A percentile compares a stretch with the other conserved stretches of the same genome.
Conservation (phyloP, 2,797 vertebrate genomes). For the Falco naumanni region DNA sequence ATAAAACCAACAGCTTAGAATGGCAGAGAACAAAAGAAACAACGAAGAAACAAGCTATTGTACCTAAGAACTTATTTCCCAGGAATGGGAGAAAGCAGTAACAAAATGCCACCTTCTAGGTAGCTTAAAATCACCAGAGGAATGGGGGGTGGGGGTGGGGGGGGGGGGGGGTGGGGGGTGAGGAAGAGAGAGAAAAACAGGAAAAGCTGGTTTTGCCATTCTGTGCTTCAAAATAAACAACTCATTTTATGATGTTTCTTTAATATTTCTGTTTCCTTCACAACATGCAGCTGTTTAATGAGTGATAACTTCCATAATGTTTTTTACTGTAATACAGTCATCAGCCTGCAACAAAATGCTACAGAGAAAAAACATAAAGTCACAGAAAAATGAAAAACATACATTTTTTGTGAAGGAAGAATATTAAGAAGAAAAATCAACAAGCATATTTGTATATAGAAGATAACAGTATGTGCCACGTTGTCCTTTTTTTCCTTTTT, state of each 20-base stretch:
- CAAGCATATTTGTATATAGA: not conserved
- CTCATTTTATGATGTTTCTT: conserved; percentile 57
- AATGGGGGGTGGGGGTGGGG: not conserved
- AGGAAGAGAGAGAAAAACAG: not conserved
- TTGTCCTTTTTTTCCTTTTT: not conserved
- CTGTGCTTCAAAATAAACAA: conserved; percentile 30
- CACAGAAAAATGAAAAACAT: not conserved
- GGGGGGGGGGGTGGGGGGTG: no score
- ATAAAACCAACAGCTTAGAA: not conserved
- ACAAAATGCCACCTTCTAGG: not conserved
- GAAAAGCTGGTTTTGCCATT: not conserved
- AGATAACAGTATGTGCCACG: not conserved
- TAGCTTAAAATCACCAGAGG: not conserved
- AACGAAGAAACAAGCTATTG: not conserved
- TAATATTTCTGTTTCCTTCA: conserved; percentile 67
- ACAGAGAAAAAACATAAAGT: conserved; percentile 5
- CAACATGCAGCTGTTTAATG: conserved; percentile 50
- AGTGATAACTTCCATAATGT: conserved; percentile 41
- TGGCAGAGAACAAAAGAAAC: not conserved
- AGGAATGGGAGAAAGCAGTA: not conserved
- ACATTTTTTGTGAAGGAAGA: not conserved
- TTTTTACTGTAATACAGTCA: not conserved
- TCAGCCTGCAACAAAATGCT: conserved; percentile 35
- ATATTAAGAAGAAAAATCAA: not conserved
- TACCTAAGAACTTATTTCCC: not conserved